Conservation (phyloP, 2,797 vertebrate genomes). For the Rhabdophis nuchalis region DNA sequence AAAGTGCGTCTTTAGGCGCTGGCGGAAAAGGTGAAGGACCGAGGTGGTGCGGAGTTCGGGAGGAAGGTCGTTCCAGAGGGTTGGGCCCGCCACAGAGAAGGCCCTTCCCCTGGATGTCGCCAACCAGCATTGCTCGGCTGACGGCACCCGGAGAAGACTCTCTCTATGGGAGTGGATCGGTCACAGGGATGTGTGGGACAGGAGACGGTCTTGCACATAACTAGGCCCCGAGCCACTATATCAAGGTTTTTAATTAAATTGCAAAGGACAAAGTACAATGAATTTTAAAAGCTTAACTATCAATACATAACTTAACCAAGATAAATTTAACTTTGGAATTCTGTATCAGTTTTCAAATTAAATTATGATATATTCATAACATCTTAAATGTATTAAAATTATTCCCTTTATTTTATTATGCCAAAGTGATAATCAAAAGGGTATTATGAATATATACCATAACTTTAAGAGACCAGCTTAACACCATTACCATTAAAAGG, state of each 20-base stretch:
- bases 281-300: neutral
- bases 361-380: neutral
- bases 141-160: no score
- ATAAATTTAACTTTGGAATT: neutral
- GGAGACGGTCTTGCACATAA: no score
- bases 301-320: neutral
- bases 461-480: neutral
- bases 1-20: no score
- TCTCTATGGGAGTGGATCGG: no score
- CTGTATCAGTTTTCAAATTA: neutral
- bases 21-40: no score
- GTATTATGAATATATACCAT: neutral
- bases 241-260: neutral
- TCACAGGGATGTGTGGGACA: no score
- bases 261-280: neutral
- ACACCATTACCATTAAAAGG: neutral
- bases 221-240: no score
- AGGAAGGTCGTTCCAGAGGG: no score
- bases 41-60: no score
- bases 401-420: neutral
- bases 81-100: no score
- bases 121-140: no score
- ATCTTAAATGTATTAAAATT: neutral
- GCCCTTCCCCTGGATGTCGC: no score
- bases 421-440: neutral